phyloP scores from a whole-genome alignment of 2,888 invertebrate species.

The Heteromurus nitidus region DNA sequence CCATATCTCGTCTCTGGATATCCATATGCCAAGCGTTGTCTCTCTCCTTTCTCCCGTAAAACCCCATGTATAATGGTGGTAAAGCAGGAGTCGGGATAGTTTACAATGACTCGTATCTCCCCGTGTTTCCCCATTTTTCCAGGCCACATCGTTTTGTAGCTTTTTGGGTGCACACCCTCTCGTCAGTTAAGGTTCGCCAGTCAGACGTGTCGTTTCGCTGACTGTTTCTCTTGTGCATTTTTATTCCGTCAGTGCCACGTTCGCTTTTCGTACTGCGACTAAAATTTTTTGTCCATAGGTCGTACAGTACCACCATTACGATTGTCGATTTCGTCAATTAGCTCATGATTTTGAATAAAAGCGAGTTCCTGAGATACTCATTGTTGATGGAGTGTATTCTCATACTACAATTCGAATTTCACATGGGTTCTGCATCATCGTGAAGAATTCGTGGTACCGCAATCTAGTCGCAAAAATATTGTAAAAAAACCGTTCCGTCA shows the following conservation, averaged over 20 bases:
- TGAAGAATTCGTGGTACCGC: too few species aligned
- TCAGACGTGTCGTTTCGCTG: constrained; percentile 36
- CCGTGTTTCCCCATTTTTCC: constrained; percentile 37
- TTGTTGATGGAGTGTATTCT: too few species aligned
- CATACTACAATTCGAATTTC: too few species aligned
- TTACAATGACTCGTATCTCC: constrained; percentile 44
- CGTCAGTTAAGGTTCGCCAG: constrained; percentile 53
- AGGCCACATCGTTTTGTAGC: constrained; percentile 26
- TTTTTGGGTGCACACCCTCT: constrained; percentile 60
- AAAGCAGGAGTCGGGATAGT: constrained; percentile 28
- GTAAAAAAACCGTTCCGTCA: too few species aligned
- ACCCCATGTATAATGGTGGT: not conserved
- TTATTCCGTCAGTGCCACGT: not conserved
- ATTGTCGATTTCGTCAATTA: constrained; percentile 31
- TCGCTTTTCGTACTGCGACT: too few species aligned
- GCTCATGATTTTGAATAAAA: too few species aligned
- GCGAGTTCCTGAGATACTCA: too few species aligned
- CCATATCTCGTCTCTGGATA: not conserved
- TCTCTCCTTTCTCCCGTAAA: not conserved
- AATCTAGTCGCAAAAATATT: too few species aligned
- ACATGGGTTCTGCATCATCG: too few species aligned
- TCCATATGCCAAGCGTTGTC: not conserved
- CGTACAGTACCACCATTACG: too few species aligned
- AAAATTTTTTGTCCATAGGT: too few species aligned
- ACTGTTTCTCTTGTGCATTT: constrained; percentile 9